Evolutionary conservation across 2,113 vertebrate species (phyloP).

Genomic region (Lophochroa leadbeateri): DNA sequence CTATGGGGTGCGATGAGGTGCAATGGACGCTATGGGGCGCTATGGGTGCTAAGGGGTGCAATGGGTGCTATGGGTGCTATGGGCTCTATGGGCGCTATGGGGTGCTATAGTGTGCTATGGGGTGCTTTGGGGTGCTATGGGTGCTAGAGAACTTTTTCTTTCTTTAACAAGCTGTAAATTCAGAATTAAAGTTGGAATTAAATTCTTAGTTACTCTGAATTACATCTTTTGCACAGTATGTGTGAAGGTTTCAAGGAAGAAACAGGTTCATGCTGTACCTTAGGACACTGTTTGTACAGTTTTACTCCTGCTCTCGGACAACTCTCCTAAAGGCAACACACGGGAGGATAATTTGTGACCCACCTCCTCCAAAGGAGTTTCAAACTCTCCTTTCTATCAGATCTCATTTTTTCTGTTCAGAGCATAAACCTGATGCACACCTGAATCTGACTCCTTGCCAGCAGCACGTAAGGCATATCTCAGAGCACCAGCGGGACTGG

Average conservation of each 20-base stretch:
- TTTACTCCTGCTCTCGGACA: not conserved
- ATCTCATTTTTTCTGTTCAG: not conserved
- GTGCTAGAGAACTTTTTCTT: not conserved
- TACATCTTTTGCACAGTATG: not conserved
- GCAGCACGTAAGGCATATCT: rapidly evolving
- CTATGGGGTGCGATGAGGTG: too few relatives aligned
- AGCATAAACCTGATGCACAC: not conserved
- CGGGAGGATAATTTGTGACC: not conserved
- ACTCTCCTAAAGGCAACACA: not conserved
- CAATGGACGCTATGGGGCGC: too few relatives aligned
- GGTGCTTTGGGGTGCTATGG: too few relatives aligned
- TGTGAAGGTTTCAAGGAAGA: not conserved
- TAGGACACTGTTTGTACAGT: not conserved
- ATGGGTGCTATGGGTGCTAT: too few relatives aligned
- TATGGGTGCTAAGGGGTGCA: too few relatives aligned
- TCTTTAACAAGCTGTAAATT: not conserved
- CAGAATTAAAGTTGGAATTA: not conserved
- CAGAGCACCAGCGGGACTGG: not conserved
- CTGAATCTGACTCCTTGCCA: not conserved
- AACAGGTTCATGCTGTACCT: rapidly evolving
- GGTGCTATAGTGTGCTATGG: too few relatives aligned
- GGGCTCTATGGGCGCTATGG: too few relatives aligned
- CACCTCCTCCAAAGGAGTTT: not conserved
- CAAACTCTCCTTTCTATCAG: not conserved
- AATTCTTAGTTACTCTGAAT: not conserved